Evolutionary conservation across 2,888 invertebrate species (phyloP), one percentile per base, ranked within the genome.

Genomic region (Drosophila anomalata): DNA sequence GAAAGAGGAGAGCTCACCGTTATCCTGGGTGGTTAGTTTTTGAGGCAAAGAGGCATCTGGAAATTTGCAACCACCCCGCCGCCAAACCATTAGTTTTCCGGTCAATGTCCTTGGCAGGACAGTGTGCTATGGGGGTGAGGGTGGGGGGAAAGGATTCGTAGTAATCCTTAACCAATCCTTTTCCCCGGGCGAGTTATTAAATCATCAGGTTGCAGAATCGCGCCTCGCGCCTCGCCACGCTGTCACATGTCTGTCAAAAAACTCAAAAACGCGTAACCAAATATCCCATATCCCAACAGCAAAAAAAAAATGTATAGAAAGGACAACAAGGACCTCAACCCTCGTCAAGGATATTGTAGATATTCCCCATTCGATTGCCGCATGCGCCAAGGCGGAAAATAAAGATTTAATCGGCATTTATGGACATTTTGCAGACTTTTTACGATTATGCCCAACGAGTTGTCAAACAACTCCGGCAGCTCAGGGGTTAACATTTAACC

Each of bases 191-290:
- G 63, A 72, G 81, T 83, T 86, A 83, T 83, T 79, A 87, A 84
- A 78, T 81, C 78, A 87, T 84, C 87, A 79, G 81, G 81, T 83
- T 83, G 84, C 81, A 73, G 73, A 81, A 86, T 83, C 79, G 61
- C 69, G 62, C 56, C 62, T 52, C 53, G 24, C 42, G 62, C 58
- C 62, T 52, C 53, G 24, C 42, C 39, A n/a, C 65, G 56, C 71
- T 84, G 81, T 77, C 84, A 79, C 75, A 83, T 73, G 87, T 81
- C 83, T 79, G 81, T 84, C 83, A 86, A 29, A 29, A 29, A 36
- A 80, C 83, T 22, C 44, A 57, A 42, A 52, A 48, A 36, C 29
- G 48, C 55, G 63, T 56, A 61, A 61, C 70, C 70, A 56, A 62
- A 69, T 61, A 68, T 31, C 48, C 46, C 52, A 31, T 17, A 17